Evolutionary conservation across 1,140 invertebrate genomes (phyloP), one percentile per base, ranked within the genome.

Genomic region (Polypedilum pembai): DNA sequence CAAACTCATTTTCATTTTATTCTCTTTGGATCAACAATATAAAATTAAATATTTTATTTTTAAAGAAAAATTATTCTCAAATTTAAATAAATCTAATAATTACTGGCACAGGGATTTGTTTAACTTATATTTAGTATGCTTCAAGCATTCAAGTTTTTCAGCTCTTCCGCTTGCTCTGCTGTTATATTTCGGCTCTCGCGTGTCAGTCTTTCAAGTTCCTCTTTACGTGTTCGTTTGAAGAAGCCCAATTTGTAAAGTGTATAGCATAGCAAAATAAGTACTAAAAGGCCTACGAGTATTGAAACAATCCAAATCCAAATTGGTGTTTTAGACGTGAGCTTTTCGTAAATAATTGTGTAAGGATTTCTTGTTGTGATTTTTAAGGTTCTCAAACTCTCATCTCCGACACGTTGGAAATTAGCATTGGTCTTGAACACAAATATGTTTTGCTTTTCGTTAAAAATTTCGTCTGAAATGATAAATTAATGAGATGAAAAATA

Each of bases 371-470:
- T 63, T 20, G 65, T 63, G n/a, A 74, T 45, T 66, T 41, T 69
- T 15, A 74, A 21, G 17, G 74, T 69, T 17, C 17, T 69, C 74
- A 76, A 75, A 2, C 45, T 20, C 7, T 77, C 78, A 76, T 80
- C 80, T 8, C 79, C 80, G 33, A 78, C 77, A 73, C 79, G 81
- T 18, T 18, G 63, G 65, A 82, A 72, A 17, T 78, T 76, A 18
- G 81, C 15, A 12, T 77, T 78, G 17, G 78, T 76, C 3, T 79
- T 75, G 73, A 81, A 77, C 56, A 79, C 80, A 76, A 82, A 82
- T 75, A 78, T 81, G 72, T 82, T 81, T 79, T 79, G 80, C 5
- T 80, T 79, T 76, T 82, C 81, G 40, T 80, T 77, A 0, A 82
- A 74, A 15, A 56, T 56, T 15, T 56, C 45, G 0, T n/a, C 45